These are phyloP conservation scores for Chironomus tentans DNA, from an alignment of 2,888 invertebrate species.

Conservation along the genomic window DNA sequence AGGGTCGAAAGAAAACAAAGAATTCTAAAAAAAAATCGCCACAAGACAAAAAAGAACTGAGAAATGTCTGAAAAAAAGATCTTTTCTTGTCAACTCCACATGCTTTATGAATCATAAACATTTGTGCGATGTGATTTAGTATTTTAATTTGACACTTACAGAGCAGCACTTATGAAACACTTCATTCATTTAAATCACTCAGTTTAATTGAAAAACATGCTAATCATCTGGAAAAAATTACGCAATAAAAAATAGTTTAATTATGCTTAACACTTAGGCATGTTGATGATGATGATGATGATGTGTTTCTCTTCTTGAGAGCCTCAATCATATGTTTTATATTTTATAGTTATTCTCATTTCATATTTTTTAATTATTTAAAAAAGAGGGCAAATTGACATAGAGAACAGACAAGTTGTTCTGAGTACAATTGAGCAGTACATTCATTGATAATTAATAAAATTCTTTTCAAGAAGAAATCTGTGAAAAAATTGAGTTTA, in stretches of 20 bases:
- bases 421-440: background rate
- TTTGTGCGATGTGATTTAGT: background rate
- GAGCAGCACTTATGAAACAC: slow-evolving; percentile 6
- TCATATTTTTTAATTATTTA: no score
- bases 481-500: slow-evolving; percentile 21
- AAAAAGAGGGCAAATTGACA: slow-evolving; percentile 16
- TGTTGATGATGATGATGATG: background rate
- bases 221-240: slow-evolving; percentile 24
- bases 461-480: slow-evolving; percentile 2
- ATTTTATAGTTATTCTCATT: slow-evolving; percentile 1
- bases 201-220: slow-evolving; percentile 6
- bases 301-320: background rate
- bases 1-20: no score
- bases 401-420: background rate
- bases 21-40: no score
- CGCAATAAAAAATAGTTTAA: background rate
- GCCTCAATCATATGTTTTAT: slow-evolving; percentile 13
- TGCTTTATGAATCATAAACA: background rate
- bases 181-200: slow-evolving; percentile 21
- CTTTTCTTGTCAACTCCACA: background rate
- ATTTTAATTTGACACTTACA: slow-evolving; percentile 6
- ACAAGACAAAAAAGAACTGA: no score
- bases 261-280: slow-evolving; percentile 4
- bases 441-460: slow-evolving; percentile 4
- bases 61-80: background rate